Conservation (phyloP, 2,888 invertebrate species). For the Synergus umbraculus region DNA sequence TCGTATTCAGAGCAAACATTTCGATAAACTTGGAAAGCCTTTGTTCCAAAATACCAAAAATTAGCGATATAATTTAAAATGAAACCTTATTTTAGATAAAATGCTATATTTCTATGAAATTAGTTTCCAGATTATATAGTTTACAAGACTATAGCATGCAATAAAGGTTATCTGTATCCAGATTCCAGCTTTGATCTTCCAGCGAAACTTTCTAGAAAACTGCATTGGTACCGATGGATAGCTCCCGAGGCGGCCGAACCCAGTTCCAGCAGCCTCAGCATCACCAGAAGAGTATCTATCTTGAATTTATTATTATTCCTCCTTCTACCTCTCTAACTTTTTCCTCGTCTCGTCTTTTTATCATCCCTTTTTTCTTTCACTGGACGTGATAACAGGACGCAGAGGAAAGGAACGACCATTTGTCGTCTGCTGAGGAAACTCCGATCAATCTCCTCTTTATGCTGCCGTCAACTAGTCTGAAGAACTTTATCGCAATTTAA, state of each 20-base stretch:
- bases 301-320: conserved; percentile 45
- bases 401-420: conserved; percentile 56
- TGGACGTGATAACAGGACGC: conserved; percentile 50
- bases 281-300: conserved; percentile 29
- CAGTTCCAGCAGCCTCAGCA: not conserved
- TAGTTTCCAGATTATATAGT: not conserved
- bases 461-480: conserved; percentile 38
- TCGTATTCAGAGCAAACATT: too few species aligned
- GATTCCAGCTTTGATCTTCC: conserved; percentile 39
- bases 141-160: not conserved
- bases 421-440: conserved; percentile 61
- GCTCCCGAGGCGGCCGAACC: conserved; percentile 27
- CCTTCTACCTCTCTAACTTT: conserved; percentile 29
- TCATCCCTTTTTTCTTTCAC: conserved; percentile 45
- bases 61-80: too few species aligned
- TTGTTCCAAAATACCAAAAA: too few species aligned
- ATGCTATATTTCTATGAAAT: too few species aligned
- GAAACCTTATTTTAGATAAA: too few species aligned
- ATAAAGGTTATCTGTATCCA: conserved; percentile 44
- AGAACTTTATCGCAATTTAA: conserved; percentile 57
- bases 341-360: conserved; percentile 36
- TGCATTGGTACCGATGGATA: conserved; percentile 28
- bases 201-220: conserved; percentile 39
- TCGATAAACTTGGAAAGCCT: too few species aligned
- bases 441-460: conserved; percentile 62